Evolutionary conservation across 2,113 vertebrate species (phyloP).

Genomic region (Falco punctatus): DNA sequence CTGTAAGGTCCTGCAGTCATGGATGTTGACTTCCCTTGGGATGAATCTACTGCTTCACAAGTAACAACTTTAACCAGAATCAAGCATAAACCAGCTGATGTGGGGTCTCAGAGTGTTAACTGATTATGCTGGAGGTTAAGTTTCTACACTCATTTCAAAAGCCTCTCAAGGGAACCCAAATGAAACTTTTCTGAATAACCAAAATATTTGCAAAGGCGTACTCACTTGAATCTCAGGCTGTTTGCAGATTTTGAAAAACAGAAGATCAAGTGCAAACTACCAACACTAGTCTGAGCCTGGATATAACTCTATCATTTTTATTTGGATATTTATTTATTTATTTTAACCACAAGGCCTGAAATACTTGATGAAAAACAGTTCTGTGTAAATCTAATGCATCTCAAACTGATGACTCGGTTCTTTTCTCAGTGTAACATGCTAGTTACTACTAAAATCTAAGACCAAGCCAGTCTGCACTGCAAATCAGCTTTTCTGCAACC

Average conservation of each 20-base stretch:
- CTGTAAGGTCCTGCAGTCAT: background rate
- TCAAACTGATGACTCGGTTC: background rate
- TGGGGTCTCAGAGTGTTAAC: background rate
- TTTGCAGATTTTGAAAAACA: background rate
- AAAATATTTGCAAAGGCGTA: background rate
- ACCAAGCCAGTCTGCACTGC: background rate
- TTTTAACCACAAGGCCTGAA: background rate
- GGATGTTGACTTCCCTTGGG: background rate
- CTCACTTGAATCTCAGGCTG: background rate
- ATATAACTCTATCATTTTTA: background rate
- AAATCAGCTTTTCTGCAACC: background rate
- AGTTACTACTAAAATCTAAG: background rate
- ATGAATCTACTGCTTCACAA: background rate
- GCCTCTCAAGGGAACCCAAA: background rate
- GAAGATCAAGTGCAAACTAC: background rate
- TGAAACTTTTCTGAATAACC: background rate
- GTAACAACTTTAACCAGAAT: background rate
- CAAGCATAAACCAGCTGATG: background rate
- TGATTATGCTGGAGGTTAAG: background rate
- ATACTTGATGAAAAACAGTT: background rate
- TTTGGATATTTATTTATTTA: background rate
- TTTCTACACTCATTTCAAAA: background rate
- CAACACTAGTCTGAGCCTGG: background rate
- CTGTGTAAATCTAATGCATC: background rate
- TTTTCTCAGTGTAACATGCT: background rate